phyloP scores from a whole-genome alignment of 2,797 vertebrate species.

The Ibycter americanus region DNA sequence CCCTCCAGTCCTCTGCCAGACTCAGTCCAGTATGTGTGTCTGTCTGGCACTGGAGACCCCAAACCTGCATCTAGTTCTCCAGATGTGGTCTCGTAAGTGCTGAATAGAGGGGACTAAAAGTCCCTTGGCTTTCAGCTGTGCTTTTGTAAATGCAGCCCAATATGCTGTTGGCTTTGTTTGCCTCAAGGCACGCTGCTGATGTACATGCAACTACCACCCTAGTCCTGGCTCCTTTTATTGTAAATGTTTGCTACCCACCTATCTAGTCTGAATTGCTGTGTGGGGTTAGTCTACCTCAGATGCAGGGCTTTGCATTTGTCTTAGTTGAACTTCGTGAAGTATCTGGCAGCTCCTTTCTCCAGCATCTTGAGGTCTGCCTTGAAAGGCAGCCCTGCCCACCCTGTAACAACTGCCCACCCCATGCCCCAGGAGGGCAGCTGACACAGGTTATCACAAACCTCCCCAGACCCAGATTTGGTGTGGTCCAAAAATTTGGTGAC shows the following conservation, averaged over 20 bases:
- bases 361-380: not conserved
- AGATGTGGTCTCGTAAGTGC: not conserved
- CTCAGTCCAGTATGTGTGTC: not conserved
- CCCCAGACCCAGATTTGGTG: not conserved
- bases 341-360: not conserved
- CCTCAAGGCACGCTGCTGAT: not conserved
- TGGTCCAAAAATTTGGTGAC: not conserved
- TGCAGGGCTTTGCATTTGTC: not conserved
- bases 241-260: not conserved
- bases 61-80: not conserved
- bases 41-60: not conserved
- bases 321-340: not conserved
- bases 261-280: not conserved
- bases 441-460: not conserved
- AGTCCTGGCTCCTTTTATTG: not conserved
- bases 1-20: not conserved
- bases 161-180: not conserved
- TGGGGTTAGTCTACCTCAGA: not conserved
- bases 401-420: not conserved
- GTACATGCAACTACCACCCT: not conserved
- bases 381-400: not conserved
- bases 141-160: not conserved
- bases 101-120: not conserved
- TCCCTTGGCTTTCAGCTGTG: not conserved
- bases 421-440: not conserved